phyloP scores from a whole-genome alignment of 2,113 vertebrate genomes.

The Glaucidium brasilianum region DNA sequence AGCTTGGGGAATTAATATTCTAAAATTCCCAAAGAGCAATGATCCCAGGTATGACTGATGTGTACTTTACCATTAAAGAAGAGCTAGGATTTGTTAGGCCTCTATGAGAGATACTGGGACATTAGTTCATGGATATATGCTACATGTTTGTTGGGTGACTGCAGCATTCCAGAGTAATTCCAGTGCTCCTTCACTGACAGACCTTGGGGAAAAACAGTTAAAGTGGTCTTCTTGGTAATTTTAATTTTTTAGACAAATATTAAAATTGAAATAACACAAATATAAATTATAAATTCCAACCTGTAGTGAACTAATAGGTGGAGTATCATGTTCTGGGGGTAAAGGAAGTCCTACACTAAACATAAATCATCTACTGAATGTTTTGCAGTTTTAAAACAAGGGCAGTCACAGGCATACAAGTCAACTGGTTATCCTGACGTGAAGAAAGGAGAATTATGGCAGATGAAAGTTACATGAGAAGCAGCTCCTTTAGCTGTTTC shows the following conservation, averaged over 20 bases:
- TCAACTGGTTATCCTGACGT: not conserved
- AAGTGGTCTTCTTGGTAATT: not conserved
- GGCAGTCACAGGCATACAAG: not conserved
- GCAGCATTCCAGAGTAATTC: not conserved
- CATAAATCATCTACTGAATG: not conserved
- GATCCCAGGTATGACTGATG: not conserved
- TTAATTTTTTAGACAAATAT: not conserved
- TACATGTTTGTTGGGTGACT: not conserved
- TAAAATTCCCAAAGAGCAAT: not conserved
- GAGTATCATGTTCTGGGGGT: not conserved
- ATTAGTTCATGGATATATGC: accelerated
- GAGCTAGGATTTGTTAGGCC: not conserved
- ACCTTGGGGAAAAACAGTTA: not conserved
- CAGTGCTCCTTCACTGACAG: not conserved
- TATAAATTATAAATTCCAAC: not conserved
- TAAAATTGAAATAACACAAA: not conserved
- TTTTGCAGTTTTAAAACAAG: not conserved
- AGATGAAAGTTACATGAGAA: not conserved
- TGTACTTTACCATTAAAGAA: not conserved
- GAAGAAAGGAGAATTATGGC: not conserved
- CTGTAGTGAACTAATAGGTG: not conserved
- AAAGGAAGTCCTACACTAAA: not conserved
- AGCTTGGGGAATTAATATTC: not conserved
- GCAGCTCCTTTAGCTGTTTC: not conserved
- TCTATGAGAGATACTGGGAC: accelerated